Base-by-base conservation (phyloP, 2,888 invertebrate genomes). In the Rambutsinella grinnellia region DNA sequence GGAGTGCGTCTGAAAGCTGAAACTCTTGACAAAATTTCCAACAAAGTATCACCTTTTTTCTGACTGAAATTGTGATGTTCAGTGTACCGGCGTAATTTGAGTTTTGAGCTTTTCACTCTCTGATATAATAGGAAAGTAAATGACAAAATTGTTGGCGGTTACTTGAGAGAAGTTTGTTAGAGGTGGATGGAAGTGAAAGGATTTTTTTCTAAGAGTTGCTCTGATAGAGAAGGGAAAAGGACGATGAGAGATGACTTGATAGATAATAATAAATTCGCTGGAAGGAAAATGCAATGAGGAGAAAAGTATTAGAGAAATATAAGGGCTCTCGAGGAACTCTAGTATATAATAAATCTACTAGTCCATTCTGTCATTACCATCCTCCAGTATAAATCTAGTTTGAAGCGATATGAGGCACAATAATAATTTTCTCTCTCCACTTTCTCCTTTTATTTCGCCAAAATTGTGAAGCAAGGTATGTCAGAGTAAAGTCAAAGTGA, bases 251-350 rank as follows among this genome's bases (percentile, higher is more conserved):
- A 8, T 10, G n/a, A 26, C 23, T 23, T 28, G 28, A 49, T n/a
- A n/a, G 53, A 60, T 58, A 36, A 61, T 54, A 69, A 36, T 61
- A 61, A 54, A 27, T 70, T 61, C 54, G 23, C 47, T 61, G 47
- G 63, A 57, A 56, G 57, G 57, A 57, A 46, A 21, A 27, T 51
- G 36, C 8, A 23, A 17, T 24, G 24, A 28, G 47, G 51, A 27
- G 57, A 53, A 56, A 51, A 28, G 26, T 36, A 54, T 51, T 28
- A 70, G 24, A 47, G 26, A 23, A 3, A 5, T 21, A 62, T 28
- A 61, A n/a, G 24, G 8, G 10, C 26, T 65, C 23, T 3, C 15
- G 15, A 3, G 24, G 21, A 44, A 44, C 28, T 27, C 13, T 36
- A 26, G 19, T 36, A 51, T 44, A 68, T 49, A 69, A 61, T 67